A percentile compares a stretch with the other conserved stretches of the same genome.
Conservation (phyloP, 2,888 invertebrate genomes). For the Ophonus ardosiacus region DNA sequence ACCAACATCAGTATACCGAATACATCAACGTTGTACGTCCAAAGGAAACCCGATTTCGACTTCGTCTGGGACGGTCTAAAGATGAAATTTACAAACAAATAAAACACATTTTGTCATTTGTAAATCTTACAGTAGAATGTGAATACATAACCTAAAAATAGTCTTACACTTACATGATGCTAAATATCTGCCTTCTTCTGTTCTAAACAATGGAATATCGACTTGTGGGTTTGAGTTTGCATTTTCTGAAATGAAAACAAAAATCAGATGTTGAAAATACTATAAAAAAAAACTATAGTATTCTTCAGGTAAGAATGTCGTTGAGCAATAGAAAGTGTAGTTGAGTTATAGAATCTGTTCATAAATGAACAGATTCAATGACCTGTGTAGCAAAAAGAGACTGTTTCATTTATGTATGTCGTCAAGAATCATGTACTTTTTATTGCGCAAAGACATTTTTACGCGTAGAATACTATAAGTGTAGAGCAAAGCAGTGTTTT, state of each 20-base stretch:
- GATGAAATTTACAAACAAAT: slow-evolving; percentile 20
- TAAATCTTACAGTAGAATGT: not conserved
- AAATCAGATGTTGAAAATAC: not conserved
- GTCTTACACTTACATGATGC: slow-evolving; percentile 86
- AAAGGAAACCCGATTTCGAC: slow-evolving; percentile 23
- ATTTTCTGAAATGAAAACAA: slow-evolving; percentile 72
- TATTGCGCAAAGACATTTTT: no score
- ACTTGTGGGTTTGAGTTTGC: slow-evolving; percentile 78
- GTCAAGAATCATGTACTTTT: no score
- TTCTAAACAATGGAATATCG: slow-evolving; percentile 89
- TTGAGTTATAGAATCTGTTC: no score
- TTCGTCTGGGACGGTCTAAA: slow-evolving; percentile 22
- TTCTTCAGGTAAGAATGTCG: no score
- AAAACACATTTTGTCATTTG: slow-evolving; percentile 3
- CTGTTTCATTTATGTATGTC: no score
- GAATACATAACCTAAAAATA: not conserved
- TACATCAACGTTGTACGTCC: slow-evolving; percentile 22
- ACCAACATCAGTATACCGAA: slow-evolving; percentile 16
- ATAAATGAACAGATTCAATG: no score
- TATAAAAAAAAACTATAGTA: not conserved
- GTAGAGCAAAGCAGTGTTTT: slow-evolving; percentile 57
- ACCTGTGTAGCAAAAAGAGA: no score
- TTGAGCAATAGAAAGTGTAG: no score
- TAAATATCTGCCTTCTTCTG: slow-evolving; percentile 92
- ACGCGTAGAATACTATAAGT: no score